Percentiles rank a stretch among this genome's conserved stretches.
These are phyloP conservation scores for Aramus guarauna DNA, from an alignment of 2,113 vertebrate genomes.

Conservation along the genomic window DNA sequence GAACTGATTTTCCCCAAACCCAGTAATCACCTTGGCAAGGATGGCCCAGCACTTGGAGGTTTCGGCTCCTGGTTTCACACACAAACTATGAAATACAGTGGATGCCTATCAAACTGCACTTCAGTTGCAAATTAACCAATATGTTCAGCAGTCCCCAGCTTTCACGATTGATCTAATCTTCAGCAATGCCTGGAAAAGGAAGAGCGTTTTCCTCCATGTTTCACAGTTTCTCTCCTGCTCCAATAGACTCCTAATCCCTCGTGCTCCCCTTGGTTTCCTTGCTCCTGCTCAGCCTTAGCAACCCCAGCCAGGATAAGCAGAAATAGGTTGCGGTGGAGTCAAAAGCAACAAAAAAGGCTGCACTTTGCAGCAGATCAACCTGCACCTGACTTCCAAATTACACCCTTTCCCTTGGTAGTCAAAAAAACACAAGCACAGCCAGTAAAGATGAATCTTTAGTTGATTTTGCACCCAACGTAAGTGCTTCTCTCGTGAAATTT, in stretches of 20 bases:
- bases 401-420: neutral
- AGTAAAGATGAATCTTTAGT: neutral
- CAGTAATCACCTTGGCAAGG: neutral
- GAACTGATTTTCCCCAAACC: neutral
- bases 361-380: neutral
- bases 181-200: neutral
- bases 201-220: neutral
- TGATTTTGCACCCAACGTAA: neutral
- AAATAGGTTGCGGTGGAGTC: neutral
- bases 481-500: neutral
- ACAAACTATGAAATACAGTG: accelerated
- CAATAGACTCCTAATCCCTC: neutral
- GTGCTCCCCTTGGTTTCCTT: neutral
- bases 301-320: neutral
- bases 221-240: neutral
- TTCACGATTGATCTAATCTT: neutral
- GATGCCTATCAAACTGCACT: neutral
- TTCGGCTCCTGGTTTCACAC: neutral
- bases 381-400: neutral
- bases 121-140: neutral
- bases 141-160: neutral
- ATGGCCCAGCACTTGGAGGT: neutral
- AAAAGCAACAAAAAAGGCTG: neutral
- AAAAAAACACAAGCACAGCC: neutral
- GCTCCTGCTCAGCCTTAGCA: neutral